Base-by-base conservation (phyloP, 2,888 invertebrate genomes). In the Nephrotoma guestfalica region DNA sequence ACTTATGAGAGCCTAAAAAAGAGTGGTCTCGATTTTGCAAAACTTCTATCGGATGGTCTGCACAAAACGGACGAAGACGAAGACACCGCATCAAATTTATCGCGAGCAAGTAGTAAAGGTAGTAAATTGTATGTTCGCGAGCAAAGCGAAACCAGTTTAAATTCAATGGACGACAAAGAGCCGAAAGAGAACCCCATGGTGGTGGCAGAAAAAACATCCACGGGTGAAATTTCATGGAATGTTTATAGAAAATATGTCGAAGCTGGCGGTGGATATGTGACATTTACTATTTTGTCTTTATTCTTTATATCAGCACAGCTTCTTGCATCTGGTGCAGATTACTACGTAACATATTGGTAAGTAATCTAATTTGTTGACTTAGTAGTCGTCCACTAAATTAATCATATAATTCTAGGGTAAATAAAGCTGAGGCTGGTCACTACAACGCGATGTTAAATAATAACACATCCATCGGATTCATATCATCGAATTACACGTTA, bases 311-410 rank as follows among this genome's bases (percentile, higher is more conserved):
- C 94, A 0, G 93, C 96, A 0, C 97, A 97, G 91, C 88, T 93
- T 6, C 91, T 95, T 57, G 96, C 95, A 0, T 96, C 96, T 9
- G 93, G 93, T 6, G 94, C 95, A 0, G 97, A 97, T 90, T 96
- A 94, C 91, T 97, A 96, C 92, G 93, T 96, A 6, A 94, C 95
- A 6, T 94, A 93, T 89, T 97, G 96, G 96, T 95, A 89, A 92
- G 91, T 89, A 71, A 71, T 30, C n/a, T 15, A 51, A 30, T 71
- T 71, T 71, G 6, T 4, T 30, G 30, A 71, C 30, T 13, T 30
- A 9, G 5, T 30, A 71, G 9, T 9, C 9, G 7, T 51, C 2
- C 9, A 71, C 71, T 71, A 7, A 71, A 18, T 13, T 85, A 86
- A 45, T n/a, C 57, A 13, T 87, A n/a, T 45, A 86, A 87, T 87